Evolutionary conservation across 2,888 invertebrate species (phyloP), one percentile per base, ranked within the genome.

Genomic region (Leptinotarsa haldemani): DNA sequence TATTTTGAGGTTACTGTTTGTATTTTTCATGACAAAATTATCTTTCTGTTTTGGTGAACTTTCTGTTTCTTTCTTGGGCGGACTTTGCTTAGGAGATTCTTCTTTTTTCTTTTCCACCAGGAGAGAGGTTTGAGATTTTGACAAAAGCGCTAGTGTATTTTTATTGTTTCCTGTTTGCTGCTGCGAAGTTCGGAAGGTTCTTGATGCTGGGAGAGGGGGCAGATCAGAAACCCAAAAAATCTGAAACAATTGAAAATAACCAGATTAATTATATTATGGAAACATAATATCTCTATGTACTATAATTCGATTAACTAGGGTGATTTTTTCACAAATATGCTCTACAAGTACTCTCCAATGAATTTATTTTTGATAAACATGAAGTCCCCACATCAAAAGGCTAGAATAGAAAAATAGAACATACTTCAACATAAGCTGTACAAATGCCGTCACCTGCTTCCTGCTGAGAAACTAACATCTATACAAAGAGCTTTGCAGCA

Each of bases 181-280:
- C 84, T 81, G 81, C 0, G 78, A 72, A 16, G 77, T 78, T 69
- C 80, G 78, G 71, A 82, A 82, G 40, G 83, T 77, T 70, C 80
- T 87, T 81, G 87, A 88, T 82, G 84, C 88, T 80, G 88, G 87
- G 50, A 88, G 85, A 61, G 88, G 85, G 70, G 88, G 87, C 70
- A 88, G 83, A 73, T 90, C 90, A 61, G 90, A 90, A 53, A 90
- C 88, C 90, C 91, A 91, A 85, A 90, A 89, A 77, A 89, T 89
- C 90, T 90, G 87, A 46, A 88, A 88, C 12, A 25, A 22, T 9
- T 40, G 40, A 40, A 12, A 40, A 40, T 40, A 9, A 30, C 30
- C 30, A 30, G 5, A 30, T 7, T 30, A 30, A 40, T 40, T 40
- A 40, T 9, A 40, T 9, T 40, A 40, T 40, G 9, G 12, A 40